Evolutionary conservation across 2,113 vertebrate genomes (phyloP).

Genomic region (Chascanopsetta lugubris): DNA sequence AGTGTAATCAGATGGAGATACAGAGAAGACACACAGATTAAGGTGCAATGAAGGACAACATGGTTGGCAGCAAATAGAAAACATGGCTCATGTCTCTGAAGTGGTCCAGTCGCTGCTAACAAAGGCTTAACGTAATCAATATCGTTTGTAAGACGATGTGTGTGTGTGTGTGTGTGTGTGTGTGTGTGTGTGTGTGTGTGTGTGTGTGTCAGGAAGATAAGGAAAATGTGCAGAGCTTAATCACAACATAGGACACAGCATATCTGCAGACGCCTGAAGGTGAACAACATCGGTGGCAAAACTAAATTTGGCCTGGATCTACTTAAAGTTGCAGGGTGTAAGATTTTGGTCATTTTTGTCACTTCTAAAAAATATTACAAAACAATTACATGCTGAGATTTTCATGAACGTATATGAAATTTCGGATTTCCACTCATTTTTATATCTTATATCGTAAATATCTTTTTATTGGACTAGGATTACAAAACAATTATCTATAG

Average conservation of each 20-base stretch:
- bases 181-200: conserved; percentile 15
- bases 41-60: conserved; percentile 61
- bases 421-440: too few relatives aligned
- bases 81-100: conserved; percentile 19
- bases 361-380: too few relatives aligned
- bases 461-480: too few relatives aligned
- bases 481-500: too few relatives aligned
- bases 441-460: too few relatives aligned
- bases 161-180: conserved; percentile 1
- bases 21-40: conserved; percentile 46
- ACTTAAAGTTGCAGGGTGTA: too few relatives aligned
- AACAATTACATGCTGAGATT: too few relatives aligned
- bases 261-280: conserved; percentile 34
- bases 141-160: conserved; percentile 44
- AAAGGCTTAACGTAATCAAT: conserved; percentile 57
- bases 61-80: conserved; percentile 30
- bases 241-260: conserved; percentile 22
- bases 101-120: conserved; percentile 14
- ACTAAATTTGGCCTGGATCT: conserved; percentile 7
- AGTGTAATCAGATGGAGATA: conserved; percentile 49
- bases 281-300: conserved; percentile 19
- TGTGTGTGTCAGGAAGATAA: conserved; percentile 39
- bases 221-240: conserved; percentile 6
- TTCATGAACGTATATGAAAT: too few relatives aligned
- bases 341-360: too few relatives aligned